These are phyloP conservation scores for Peucedramus taeniatus DNA, from an alignment of 2,113 vertebrate genomes.

Conservation along the genomic window DNA sequence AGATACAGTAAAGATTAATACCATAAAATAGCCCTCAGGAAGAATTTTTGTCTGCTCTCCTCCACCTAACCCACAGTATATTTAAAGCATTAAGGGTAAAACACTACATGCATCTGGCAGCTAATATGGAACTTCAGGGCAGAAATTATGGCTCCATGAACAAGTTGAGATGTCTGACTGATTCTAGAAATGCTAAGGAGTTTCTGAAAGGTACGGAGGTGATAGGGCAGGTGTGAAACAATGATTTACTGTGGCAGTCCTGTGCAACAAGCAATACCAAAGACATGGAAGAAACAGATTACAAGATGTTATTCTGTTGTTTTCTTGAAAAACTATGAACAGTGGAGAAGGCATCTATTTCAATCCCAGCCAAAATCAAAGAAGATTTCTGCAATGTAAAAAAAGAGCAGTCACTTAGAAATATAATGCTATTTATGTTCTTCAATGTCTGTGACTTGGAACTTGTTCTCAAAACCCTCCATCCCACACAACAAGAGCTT, in stretches of 20 bases:
- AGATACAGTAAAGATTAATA: neutral
- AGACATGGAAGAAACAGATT: neutral
- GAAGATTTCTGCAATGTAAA: constrained; percentile 4
- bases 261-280: neutral
- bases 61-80: neutral
- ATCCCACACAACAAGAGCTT: neutral
- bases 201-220: neutral
- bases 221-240: neutral
- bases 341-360: neutral
- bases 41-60: neutral
- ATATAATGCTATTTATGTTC: neutral
- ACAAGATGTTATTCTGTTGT: neutral
- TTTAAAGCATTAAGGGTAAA: neutral
- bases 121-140: neutral
- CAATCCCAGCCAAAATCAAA: neutral
- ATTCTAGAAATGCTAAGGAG: neutral
- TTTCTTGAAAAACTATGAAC: neutral
- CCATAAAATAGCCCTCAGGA: neutral
- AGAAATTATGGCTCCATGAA: constrained; percentile 2
- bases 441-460: neutral
- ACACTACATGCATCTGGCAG: neutral
- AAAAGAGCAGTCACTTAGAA: neutral
- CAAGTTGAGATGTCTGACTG: neutral
- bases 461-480: neutral
- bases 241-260: neutral